Base-by-base conservation (phyloP, 2,113 vertebrate genomes). In the Lepus americanus region DNA sequence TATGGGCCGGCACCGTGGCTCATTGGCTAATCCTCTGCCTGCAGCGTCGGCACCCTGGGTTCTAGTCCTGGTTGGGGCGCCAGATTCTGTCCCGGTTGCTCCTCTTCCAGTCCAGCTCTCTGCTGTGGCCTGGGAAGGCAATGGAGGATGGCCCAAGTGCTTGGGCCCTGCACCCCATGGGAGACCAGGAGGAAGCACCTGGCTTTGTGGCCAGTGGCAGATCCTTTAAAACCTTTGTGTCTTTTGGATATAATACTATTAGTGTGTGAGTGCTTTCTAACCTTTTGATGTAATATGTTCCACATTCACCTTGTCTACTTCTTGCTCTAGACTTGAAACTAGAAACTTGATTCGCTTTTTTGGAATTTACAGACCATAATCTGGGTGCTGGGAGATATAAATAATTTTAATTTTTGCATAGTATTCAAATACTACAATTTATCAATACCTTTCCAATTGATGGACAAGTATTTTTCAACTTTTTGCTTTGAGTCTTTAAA, bases 321-420 rank as follows among this genome's bases (percentile, higher is more conserved):
- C 44, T 23, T 79, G 16, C 29, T 78, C 7, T 10, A 83, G 55
- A 74, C 2, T 19, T 87, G 44, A 5, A n/a, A 55, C 67, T 59
- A 59, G 64, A 19, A 91, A 49, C 19, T 8, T 72, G 31, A 13
- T 82, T 82, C 36, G 22, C 72, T 33, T 95, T 95, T 83, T 92
- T 61, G 66, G 25, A 85, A 63, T 67, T 73, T 80, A 89, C 59
- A 80, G 67, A 80, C 13, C 33, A 84, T 29, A 72, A 79, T 64
- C 25, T 33, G 39, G 20, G 53, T 72, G 16, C 36, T 78, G 29
- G 29, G 39, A 9, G 19, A 73, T 36, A 63, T 66, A 67, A 90
- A 51, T 80, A 33, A 85, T 67, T 86, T 85, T 74, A 74, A 61
- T 27, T 9, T 31, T 4, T 63, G 3, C 4, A 53, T 9, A 83